Percentiles rank a stretch among this genome's conserved stretches.
phyloP scores from a whole-genome alignment of 2,888 invertebrate genomes.

The Lasioglossum oenotherae region DNA sequence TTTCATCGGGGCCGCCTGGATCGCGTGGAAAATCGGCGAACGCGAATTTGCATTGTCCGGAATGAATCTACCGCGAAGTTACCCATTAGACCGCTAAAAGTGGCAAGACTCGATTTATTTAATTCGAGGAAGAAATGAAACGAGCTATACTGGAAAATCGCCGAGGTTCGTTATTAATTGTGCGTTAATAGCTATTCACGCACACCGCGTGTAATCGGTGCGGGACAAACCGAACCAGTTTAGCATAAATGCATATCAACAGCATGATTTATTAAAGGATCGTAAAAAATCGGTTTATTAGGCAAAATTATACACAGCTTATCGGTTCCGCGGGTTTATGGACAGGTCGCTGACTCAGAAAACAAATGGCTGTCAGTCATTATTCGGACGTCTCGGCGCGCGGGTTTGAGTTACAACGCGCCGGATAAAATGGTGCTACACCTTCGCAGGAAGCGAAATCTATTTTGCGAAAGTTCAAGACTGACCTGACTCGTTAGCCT shows the following conservation, averaged over 20 bases:
- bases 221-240: not conserved
- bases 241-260: not conserved
- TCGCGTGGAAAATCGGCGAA: not conserved
- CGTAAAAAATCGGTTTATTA: not conserved
- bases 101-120: not conserved
- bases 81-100: not conserved
- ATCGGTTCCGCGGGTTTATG: not conserved
- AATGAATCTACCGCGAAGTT: not conserved
- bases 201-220: not conserved
- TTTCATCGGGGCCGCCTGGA: not conserved
- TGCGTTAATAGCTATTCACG: not conserved
- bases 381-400: not conserved
- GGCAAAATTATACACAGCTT: conserved; percentile 1
- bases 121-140: no score
- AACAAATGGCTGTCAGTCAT: conserved; percentile 11
- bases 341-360: conserved; percentile 9
- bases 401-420: not conserved
- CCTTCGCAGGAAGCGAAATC: not conserved
- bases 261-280: not conserved
- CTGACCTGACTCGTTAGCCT: not conserved
- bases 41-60: not conserved
- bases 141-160: not conserved
- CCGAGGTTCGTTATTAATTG: not conserved
- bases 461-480: conserved; percentile 1
- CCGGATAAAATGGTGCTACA: not conserved